A percentile compares a stretch with the other conserved stretches of the same genome.
Evolutionary conservation across 2,888 invertebrate species (phyloP).

Genomic region (Cheilosia vulpina): DNA sequence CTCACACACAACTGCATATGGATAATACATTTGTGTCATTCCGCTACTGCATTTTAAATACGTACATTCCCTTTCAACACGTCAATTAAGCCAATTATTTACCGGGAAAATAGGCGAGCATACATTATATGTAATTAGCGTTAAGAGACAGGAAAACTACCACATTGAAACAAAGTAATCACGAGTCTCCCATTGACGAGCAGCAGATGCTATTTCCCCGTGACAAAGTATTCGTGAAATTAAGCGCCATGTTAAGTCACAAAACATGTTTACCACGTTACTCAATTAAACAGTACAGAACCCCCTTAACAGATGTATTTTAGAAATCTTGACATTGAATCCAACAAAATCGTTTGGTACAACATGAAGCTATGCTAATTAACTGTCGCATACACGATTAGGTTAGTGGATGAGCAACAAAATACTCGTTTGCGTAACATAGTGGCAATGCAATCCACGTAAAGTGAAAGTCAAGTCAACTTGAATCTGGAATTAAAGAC

Average conservation of each 20-base stretch:
- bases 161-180: conserved; percentile 12
- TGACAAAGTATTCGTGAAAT: conserved; percentile 8
- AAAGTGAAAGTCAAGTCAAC: conserved; percentile 41
- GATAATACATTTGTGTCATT: too few relatives aligned
- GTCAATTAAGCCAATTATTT: neutral
- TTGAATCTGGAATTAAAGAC: neutral
- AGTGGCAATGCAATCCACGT: conserved; percentile 11
- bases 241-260: conserved; percentile 19
- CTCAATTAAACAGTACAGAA: neutral
- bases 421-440: conserved; percentile 18
- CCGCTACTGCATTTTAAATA: too few relatives aligned
- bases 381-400: neutral
- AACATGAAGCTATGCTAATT: neutral
- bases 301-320: conserved; percentile 1
- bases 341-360: neutral
- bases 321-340: conserved; percentile 33
- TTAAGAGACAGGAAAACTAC: neutral
- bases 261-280: conserved; percentile 9
- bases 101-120: neutral
- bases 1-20: too few relatives aligned
- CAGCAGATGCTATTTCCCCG: neutral
- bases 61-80: neutral
- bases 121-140: neutral
- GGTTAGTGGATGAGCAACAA: conserved; percentile 20
- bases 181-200: conserved; percentile 12